Base-by-base conservation (phyloP, 2,888 invertebrate genomes). In the Epinotia brunnichana region DNA sequence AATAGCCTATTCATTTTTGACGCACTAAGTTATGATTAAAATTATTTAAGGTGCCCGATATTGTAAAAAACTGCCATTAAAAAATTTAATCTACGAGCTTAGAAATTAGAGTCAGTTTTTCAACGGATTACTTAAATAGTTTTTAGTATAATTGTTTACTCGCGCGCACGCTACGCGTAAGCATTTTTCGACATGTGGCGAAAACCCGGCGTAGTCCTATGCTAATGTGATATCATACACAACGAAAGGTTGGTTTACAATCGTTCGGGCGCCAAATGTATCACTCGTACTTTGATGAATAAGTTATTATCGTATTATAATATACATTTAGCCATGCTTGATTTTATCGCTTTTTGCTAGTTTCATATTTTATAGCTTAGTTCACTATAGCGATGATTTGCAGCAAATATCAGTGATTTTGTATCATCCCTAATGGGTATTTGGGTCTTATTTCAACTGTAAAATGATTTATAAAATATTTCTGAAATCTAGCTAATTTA, bases 1-100 rank as follows among this genome's bases (percentile, higher is more conserved):
- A 48, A n/a, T 48, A 48, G 48, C 48, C 48, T n/a, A 48, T 48
- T 48, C 48, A 48, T 48, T n/a, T n/a, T n/a, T 48, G 15, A 44
- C 44, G 35, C 29, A 29, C 5, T 29, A 29, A 29, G 29, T 29
- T 29, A 29, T 29, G 5, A 29, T 29, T 7, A 7, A 5, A 5
- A 29, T 29, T 7, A 29, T 29, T 5, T 29, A 29, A 29, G 29
- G 7, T 7, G 29, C 1, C 29, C 29, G 21, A 24, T 24, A 24
- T 24, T 24, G 1, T 24, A 24, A 2, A 24, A 24, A 24, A 24
- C 21, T 24, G 21, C 35, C 35, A 9, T 35, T 35, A 7, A 35
- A 9, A 35, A 9, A 9, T 7, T 7, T 7, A 35, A 0, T 9
- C 35, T 35, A 35, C 7, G 0, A 35, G 7, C 35, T 1, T 0